Evolutionary conservation across 2,797 vertebrate genomes (phyloP), one percentile per base, ranked within the genome.

Genomic region (Hippoglossus hippoglossus): DNA sequence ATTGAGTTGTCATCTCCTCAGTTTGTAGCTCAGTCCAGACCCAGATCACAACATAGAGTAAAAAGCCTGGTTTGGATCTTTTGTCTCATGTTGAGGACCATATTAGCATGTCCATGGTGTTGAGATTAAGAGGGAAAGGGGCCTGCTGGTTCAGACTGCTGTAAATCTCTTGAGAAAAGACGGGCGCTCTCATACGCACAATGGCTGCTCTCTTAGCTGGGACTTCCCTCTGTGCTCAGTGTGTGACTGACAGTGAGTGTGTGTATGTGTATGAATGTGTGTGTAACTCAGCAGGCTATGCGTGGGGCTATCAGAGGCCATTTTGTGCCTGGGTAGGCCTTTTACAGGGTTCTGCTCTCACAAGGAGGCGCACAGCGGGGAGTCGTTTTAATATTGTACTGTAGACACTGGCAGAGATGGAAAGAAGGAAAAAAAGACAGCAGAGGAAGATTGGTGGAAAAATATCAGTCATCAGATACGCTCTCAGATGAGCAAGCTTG

Each of bases 61-160:
- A 86, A 89, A 85, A 84, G 87, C 67, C 77, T 57, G 64, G 84
- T 91, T 81, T 70, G 62, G 76, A 64, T 79, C 82, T 80, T 92
- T 91, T 93, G 89, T 91, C 80, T 77, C 75, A 71, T 13, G 76
- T 81, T 56, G 80, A 90, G 89, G 82, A 76, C 83, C 83, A 63
- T 89, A 92, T 93, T 92, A 93, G 92, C 92, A 93, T 93, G 90
- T 88, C 90, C 90, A 92, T 93, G 75, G 90, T 75, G 86, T 61
- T 75, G 86, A 84, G 84, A 91, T 90, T 85, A 82, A 82, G 83
- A 83, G 77, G 77, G 73, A 82, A 88, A 83, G 81, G 81, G 81
- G 81, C 62, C 41, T 73, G 68, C 87, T 77, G 89, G 75, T 88
- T 91, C 79, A 71, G 79, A 82, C 82, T 80, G 89, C 88, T 92